Percentiles rank a stretch among this genome's conserved stretches.
phyloP scores from a whole-genome alignment of 2,888 invertebrate genomes.

The Limnephilus auricula region DNA sequence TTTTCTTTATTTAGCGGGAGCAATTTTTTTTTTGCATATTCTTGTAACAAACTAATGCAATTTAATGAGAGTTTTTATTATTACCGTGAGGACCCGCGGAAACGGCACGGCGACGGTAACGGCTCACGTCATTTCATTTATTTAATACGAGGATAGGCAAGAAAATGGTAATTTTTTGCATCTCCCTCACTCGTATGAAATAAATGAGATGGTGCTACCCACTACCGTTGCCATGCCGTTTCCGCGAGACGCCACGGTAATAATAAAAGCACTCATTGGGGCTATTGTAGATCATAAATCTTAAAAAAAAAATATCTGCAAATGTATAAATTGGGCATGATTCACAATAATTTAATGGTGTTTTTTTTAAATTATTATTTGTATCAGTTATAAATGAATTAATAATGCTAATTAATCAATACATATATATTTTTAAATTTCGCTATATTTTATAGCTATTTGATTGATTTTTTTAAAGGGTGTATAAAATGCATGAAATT shows the following conservation, averaged over 20 bases:
- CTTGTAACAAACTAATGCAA: background rate
- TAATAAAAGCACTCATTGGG: too few relatives aligned
- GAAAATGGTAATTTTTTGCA: too few relatives aligned
- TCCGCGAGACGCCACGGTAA: too few relatives aligned
- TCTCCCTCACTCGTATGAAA: too few relatives aligned
- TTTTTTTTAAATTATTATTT: background rate
- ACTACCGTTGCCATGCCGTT: too few relatives aligned
- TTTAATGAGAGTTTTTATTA: too few relatives aligned
- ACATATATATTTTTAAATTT: background rate
- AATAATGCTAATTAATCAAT: background rate
- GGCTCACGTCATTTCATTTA: too few relatives aligned
- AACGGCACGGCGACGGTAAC: too few relatives aligned
- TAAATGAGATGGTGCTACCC: too few relatives aligned
- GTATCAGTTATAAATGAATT: background rate
- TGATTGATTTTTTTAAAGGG: background rate
- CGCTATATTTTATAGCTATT: background rate
- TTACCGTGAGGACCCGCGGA: too few relatives aligned
- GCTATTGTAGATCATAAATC: background rate
- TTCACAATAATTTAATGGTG: background rate
- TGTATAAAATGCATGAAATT: background rate
- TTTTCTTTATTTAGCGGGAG: background rate
- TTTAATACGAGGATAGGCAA: too few relatives aligned
- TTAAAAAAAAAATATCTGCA: background rate
- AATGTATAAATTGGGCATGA: slow-evolving; percentile 13
- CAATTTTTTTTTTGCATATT: background rate